Conservation (phyloP, 2,888 invertebrate genomes). For the Leucophenga maculata region DNA sequence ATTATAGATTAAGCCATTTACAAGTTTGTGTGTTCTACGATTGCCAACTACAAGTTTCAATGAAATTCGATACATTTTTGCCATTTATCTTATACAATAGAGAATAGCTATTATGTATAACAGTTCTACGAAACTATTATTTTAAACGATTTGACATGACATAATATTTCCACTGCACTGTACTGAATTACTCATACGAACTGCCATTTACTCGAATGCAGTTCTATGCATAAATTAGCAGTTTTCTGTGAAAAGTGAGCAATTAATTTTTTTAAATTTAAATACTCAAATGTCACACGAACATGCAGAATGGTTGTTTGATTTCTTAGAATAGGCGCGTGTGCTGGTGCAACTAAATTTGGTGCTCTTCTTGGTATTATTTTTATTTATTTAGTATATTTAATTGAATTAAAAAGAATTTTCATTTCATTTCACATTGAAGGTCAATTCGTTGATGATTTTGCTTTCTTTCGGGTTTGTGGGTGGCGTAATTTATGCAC, state of each 20-base stretch:
- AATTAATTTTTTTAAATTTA: too few relatives aligned
- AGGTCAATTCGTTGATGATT: constrained; percentile 34
- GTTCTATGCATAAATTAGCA: not conserved
- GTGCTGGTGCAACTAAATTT: not conserved
- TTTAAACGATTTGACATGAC: not conserved
- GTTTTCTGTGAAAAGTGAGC: not conserved
- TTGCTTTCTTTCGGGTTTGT: too few relatives aligned
- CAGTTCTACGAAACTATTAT: too few relatives aligned
- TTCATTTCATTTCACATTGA: constrained; percentile 56
- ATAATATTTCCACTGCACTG: not conserved
- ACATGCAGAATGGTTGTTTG: not conserved
- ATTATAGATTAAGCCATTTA: too few relatives aligned
- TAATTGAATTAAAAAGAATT: constrained; percentile 36
- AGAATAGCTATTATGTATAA: too few relatives aligned
- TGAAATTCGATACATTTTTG: too few relatives aligned
- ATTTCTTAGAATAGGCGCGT: not conserved
- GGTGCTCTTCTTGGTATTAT: constrained; percentile 11
- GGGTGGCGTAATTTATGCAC: too few relatives aligned
- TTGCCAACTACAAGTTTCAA: too few relatives aligned
- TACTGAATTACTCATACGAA: not conserved
- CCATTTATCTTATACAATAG: too few relatives aligned
- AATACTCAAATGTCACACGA: not conserved
- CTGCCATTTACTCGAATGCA: not conserved
- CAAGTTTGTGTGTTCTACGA: too few relatives aligned
- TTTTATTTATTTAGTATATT: not conserved